Percentiles rank a stretch among this genome's conserved stretches.
phyloP scores from a whole-genome alignment of 2,888 invertebrate species.

The Lepidonotus clava region DNA sequence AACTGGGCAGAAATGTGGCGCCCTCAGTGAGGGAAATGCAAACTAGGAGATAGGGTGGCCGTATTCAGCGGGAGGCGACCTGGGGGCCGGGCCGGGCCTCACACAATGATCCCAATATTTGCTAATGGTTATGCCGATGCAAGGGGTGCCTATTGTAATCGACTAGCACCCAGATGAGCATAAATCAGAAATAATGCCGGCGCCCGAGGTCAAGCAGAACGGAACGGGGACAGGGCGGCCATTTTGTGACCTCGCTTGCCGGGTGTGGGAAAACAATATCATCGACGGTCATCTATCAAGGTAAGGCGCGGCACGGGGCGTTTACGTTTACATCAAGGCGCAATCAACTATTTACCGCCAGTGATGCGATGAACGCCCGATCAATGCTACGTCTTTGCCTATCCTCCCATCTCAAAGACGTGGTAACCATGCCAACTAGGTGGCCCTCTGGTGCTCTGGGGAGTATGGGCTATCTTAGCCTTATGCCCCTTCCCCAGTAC shows the following conservation, averaged over 20 bases:
- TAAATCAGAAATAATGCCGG: constrained; percentile 23
- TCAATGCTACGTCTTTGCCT: not conserved
- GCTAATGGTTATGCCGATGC: not conserved
- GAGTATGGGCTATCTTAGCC: not conserved
- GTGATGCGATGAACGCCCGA: not conserved
- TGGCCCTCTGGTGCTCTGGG: not conserved
- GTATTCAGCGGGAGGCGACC: too few species aligned
- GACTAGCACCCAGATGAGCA: not conserved
- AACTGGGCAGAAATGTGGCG: constrained; percentile 19
- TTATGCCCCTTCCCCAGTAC: not conserved
- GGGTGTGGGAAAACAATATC: constrained; percentile 15
- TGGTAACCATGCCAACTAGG: not conserved
- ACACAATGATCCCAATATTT: constrained; percentile 10
- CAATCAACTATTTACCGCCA: constrained; percentile 24
- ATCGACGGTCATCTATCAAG: not conserved
- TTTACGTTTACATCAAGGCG: constrained; percentile 5
- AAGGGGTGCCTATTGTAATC: not conserved
- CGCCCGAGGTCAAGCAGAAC: not conserved
- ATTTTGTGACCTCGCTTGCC: not conserved
- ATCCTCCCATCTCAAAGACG: not conserved
- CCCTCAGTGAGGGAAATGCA: not conserved
- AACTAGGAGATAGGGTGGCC: constrained; percentile 30
- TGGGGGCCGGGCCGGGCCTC: too few species aligned
- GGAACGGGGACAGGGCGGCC: not conserved
- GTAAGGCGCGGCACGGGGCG: not conserved